These are phyloP conservation scores for Myiozetetes cayanensis DNA, from an alignment of 2,113 vertebrate genomes.

Conservation along the genomic window DNA sequence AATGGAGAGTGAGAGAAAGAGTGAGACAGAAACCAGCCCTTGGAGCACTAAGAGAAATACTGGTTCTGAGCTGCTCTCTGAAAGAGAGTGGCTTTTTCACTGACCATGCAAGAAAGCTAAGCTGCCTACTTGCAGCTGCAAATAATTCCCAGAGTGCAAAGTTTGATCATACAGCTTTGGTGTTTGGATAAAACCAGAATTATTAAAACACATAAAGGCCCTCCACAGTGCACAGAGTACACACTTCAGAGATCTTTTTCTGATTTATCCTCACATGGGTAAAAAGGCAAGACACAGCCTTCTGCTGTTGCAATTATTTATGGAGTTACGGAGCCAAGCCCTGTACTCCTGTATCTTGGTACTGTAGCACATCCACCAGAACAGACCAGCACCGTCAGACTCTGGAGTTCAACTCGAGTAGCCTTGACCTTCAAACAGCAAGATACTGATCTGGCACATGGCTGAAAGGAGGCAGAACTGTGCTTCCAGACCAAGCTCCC, in stretches of 20 bases:
- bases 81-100: not conserved
- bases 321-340: not conserved
- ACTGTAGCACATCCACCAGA: not conserved
- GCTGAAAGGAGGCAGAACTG: not conserved
- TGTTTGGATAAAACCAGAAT: not conserved
- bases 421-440: not conserved
- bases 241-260: not conserved
- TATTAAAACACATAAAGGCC: not conserved
- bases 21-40: not conserved
- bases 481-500: not conserved
- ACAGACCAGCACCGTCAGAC: not conserved
- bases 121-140: not conserved
- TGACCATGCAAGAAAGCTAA: not conserved
- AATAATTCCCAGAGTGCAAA: not conserved
- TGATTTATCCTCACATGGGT: not conserved
- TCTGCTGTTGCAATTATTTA: not conserved
- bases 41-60: not conserved
- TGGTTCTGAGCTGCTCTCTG: not conserved
- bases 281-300: not conserved
- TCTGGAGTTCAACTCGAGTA: not conserved
- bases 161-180: not conserved
- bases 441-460: not conserved
- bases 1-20: not conserved
- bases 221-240: not conserved
- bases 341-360: not conserved